These are phyloP conservation scores for Autographa pulchrina DNA, from an alignment of 2,888 invertebrate genomes.

Conservation along the genomic window DNA sequence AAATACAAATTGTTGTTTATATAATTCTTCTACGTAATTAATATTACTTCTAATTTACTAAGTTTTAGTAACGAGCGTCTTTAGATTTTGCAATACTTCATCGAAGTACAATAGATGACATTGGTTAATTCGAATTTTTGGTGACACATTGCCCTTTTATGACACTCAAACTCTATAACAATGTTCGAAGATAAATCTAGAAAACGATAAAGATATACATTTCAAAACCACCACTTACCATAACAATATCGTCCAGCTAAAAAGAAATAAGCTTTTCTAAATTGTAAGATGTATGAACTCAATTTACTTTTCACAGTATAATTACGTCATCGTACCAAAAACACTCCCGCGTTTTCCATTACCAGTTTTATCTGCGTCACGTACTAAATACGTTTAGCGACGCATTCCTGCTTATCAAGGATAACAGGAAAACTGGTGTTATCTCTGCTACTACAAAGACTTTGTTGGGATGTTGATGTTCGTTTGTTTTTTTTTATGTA, in stretches of 20 bases:
- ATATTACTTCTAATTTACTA: too few relatives aligned
- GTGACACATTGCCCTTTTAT: too few relatives aligned
- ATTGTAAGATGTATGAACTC: slow-evolving; percentile 34
- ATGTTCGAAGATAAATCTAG: too few relatives aligned
- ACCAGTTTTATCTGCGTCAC: slow-evolving; percentile 47
- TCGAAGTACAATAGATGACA: too few relatives aligned
- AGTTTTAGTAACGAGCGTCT: too few relatives aligned
- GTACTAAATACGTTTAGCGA: slow-evolving; percentile 48
- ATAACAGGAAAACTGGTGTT: slow-evolving; percentile 29
- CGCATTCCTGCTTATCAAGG: slow-evolving; percentile 42
- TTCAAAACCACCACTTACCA: neutral
- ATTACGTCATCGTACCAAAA: slow-evolving; percentile 42
- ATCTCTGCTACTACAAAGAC: slow-evolving; percentile 13
- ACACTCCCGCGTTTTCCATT: slow-evolving; percentile 47
- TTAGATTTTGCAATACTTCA: too few relatives aligned
- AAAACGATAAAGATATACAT: too few relatives aligned
- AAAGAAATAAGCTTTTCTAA: slow-evolving; percentile 8
- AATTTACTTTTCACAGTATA: slow-evolving; percentile 39
- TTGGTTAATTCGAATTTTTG: too few relatives aligned
- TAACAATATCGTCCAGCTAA: neutral
- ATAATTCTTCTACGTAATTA: too few relatives aligned
- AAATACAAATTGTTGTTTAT: too few relatives aligned
- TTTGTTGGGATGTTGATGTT: slow-evolving; percentile 17
- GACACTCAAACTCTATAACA: too few relatives aligned
- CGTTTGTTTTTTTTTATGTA: slow-evolving; percentile 3